These are phyloP conservation scores for Drosophila pachea DNA, from an alignment of 1,140 invertebrate species.

Conservation along the genomic window DNA sequence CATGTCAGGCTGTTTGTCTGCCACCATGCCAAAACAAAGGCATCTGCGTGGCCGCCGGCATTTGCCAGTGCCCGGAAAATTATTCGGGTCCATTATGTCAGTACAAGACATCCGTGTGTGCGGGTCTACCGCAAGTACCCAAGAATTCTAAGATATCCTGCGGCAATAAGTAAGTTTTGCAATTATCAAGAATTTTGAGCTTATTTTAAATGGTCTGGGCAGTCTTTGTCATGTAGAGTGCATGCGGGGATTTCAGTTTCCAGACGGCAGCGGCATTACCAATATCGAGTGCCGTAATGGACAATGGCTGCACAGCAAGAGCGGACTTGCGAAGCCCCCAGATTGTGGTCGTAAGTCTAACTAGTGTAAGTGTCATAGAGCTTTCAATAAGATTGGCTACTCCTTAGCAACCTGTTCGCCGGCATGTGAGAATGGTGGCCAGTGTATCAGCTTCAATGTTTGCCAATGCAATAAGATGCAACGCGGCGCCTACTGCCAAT, in stretches of 20 bases:
- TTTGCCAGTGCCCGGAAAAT: conserved; percentile 85
- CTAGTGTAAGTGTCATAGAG: no score
- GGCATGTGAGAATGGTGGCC: conserved; percentile 87
- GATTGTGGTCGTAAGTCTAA: conserved; percentile 82
- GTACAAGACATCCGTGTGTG: conserved; percentile 85
- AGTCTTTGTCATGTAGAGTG: conserved; percentile 82
- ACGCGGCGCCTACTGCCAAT: conserved; percentile 87
- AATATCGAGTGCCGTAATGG: conserved; percentile 83
- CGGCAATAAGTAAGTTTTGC: conserved; percentile 82
- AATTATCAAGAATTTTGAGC: background rate
- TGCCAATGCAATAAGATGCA: conserved; percentile 88
- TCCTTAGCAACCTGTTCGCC: conserved; percentile 85
- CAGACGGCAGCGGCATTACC: conserved; percentile 82
- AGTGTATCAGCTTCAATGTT: conserved; percentile 85
- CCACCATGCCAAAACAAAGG: conserved; percentile 89
- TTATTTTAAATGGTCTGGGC: background rate
- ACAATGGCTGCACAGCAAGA: conserved; percentile 81
- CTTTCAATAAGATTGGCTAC: no score
- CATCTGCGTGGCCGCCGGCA: conserved; percentile 85
- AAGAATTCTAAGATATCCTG: conserved; percentile 84
- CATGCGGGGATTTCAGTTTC: conserved; percentile 82
- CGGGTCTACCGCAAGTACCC: conserved; percentile 83
- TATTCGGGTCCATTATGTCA: conserved; percentile 88
- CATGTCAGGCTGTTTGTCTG: conserved; percentile 85
- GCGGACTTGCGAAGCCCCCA: conserved; percentile 80